A percentile compares a stretch with the other conserved stretches of the same genome.
Evolutionary conservation across 2,888 invertebrate species (phyloP).

Genomic region (Dorcus parallelipipedus): DNA sequence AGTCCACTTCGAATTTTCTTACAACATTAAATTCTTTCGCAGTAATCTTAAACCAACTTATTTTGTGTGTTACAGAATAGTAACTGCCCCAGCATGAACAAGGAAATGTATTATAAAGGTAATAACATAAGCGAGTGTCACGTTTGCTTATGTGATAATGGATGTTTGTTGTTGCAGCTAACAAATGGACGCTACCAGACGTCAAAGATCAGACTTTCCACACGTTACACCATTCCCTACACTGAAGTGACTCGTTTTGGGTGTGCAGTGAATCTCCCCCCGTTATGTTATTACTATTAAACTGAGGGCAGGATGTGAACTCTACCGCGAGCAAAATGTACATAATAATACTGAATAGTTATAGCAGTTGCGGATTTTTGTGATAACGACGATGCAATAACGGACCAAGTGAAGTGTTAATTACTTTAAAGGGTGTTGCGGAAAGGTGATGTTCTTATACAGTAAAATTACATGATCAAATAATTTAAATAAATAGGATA

Average conservation of each 20-base stretch:
- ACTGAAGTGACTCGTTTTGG: conserved; percentile 24
- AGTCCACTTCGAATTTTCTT: no score
- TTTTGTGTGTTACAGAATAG: conserved; percentile 54
- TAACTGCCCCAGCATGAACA: conserved; percentile 85
- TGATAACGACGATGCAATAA: conserved; percentile 44
- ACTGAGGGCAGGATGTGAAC: neutral
- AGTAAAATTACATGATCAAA: no score
- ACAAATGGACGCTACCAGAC: conserved; percentile 46
- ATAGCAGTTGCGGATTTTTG: conserved; percentile 33
- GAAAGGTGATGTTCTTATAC: no score
- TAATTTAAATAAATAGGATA: no score
- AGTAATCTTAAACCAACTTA: neutral
- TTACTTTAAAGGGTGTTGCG: no score
- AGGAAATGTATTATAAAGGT: conserved; percentile 87
- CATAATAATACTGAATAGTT: conserved; percentile 14
- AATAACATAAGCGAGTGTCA: conserved; percentile 32
- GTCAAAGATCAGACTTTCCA: conserved; percentile 42
- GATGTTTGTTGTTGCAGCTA: conserved; percentile 46
- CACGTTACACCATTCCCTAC: conserved; percentile 39
- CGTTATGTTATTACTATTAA: neutral
- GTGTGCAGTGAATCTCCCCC: neutral
- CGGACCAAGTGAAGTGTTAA: conserved; percentile 40
- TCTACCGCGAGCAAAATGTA: neutral
- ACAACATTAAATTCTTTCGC: neutral
- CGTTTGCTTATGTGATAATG: conserved; percentile 38